Percentiles rank a stretch among this genome's conserved stretches.
Evolutionary conservation across 2,797 vertebrate species (phyloP).

Genomic region (Epinephelus awoara): DNA sequence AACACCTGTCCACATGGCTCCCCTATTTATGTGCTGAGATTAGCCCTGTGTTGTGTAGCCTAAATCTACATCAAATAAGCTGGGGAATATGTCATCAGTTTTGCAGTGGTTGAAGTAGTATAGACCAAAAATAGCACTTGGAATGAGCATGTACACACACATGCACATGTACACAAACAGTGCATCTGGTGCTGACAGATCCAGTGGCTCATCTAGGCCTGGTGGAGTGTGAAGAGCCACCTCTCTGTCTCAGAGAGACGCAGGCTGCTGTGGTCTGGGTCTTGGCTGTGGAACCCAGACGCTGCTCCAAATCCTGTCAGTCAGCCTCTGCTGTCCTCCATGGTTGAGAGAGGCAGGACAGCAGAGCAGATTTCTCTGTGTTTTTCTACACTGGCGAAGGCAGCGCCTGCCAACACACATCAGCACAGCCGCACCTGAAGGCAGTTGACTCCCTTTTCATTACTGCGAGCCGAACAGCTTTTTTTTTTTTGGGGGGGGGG

Average conservation of each 20-base stretch:
- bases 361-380: conserved; percentile 82
- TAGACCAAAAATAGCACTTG: conserved; percentile 21
- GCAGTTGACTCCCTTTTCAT: conserved; percentile 80
- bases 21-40: conserved; percentile 57
- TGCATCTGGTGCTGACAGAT: conserved; percentile 74
- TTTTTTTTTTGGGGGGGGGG: conserved; percentile 51
- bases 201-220: conserved; percentile 72
- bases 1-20: conserved; percentile 69
- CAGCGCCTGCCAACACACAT: conserved; percentile 81
- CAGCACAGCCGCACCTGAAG: conserved; percentile 77
- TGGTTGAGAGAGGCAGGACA: conserved; percentile 83
- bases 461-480: conserved; percentile 74
- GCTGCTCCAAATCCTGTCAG: conserved; percentile 85
- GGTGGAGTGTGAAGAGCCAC: conserved; percentile 72
- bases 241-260: conserved; percentile 50
- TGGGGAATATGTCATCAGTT: conserved; percentile 15
- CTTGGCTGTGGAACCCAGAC: conserved; percentile 80
- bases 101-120: conserved; percentile 2
- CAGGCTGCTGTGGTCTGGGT: conserved; percentile 73
- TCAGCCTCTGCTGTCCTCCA: conserved; percentile 82
- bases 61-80: conserved; percentile 40
- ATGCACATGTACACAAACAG: conserved; percentile 56
- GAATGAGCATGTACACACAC: conserved; percentile 28
- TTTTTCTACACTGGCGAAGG: conserved; percentile 75
- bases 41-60: conserved; percentile 37